These are phyloP conservation scores for Aleadryas rufinucha DNA, from an alignment of 2,113 vertebrate species.

Conservation along the genomic window DNA sequence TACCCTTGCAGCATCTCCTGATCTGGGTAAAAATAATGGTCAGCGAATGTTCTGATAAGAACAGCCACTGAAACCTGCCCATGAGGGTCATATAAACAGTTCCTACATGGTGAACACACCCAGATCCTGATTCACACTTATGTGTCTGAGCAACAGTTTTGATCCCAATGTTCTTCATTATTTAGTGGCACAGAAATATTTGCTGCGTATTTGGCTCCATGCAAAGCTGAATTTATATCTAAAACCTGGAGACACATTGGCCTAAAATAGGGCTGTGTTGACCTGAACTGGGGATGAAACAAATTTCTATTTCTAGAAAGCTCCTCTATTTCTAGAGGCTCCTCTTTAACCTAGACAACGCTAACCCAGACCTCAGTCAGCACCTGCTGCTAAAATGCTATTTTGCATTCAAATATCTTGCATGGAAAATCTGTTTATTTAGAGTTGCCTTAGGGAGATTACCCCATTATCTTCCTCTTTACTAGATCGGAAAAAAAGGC, in stretches of 20 bases:
- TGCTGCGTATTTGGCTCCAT: neutral
- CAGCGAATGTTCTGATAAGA: fast-evolving
- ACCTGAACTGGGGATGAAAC: neutral
- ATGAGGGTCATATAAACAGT: neutral
- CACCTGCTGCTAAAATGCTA: neutral
- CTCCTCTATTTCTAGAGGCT: neutral
- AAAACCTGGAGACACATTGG: fast-evolving
- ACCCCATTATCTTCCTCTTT: neutral
- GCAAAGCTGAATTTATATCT: neutral
- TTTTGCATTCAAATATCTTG: neutral
- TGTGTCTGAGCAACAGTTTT: neutral
- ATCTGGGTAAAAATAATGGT: neutral
- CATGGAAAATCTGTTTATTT: neutral
- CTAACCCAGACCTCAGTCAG: neutral
- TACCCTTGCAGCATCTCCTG: neutral
- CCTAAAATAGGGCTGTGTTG: neutral
- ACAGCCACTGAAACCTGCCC: neutral
- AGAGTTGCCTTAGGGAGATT: neutral
- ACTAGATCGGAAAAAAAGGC: neutral
- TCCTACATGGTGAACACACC: fast-evolving
- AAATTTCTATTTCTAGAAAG: neutral
- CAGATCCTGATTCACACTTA: neutral
- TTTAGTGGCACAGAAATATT: neutral
- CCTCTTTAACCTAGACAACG: neutral
- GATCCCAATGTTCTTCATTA: neutral